Evolutionary conservation across 1,140 invertebrate genomes (phyloP), one percentile per base, ranked within the genome.

Genomic region (Hypsibius dujardini): DNA sequence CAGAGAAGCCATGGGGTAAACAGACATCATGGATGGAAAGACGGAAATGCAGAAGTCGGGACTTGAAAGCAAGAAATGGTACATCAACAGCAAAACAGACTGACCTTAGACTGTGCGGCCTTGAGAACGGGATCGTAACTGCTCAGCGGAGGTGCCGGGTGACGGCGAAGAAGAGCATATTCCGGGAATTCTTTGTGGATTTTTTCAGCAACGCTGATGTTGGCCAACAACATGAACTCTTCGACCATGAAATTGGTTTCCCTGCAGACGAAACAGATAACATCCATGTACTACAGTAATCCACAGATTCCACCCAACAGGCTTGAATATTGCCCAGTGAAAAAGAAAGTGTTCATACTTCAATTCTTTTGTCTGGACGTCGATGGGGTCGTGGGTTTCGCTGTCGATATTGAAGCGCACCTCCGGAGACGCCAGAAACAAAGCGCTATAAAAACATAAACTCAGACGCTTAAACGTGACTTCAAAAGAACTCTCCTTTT

Each of bases 181-280:
- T 95, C 90, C 1, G 92, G 89, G 79, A 92, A 95, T 75, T 90
- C 87, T 59, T 83, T 75, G 1, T 88, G 82, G 71, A 92, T 88
- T 75, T 87, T 89, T 75, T 90, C 81, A 1, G 92, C 94, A 15
- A 94, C 91, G 47, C 89, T 89, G 72, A 91, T 89, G 79, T 97
- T 97, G 0, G 93, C 94, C 46, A 95, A 79, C 79, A 97, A 87
- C 94, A 96, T 97, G 78, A 97, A 97, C 79, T 97, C 94, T 79
- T 96, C 94, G 0, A 97, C 90, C 92, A 96, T 92, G 0, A 90
- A 94, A 81, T 95, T 96, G 0, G 93, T 96, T 74, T 95, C 92
- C 67, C 87, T 73, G 70, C 12, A 71, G 72, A 75, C 75, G 73
- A 76, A 73, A 50, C 76, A 74, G 71, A 78, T 79, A 15, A 2